phyloP scores from a whole-genome alignment of 1,140 invertebrate genomes.

The Mamestra configurata region DNA sequence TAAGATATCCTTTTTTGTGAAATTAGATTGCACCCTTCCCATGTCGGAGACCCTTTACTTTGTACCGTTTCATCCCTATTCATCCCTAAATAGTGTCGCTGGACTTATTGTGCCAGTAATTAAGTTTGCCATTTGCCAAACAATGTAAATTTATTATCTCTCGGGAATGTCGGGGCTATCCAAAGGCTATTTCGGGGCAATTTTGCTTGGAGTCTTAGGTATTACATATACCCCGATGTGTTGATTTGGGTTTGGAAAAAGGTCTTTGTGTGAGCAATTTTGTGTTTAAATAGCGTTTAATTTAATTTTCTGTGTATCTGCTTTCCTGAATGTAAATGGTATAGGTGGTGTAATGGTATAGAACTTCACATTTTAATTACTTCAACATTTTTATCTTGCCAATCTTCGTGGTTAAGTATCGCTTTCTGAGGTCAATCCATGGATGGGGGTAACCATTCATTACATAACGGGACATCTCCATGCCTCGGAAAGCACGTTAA shows the following conservation, averaged over 20 bases:
- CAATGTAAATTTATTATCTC: slow-evolving; percentile 45
- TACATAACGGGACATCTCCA: too few species aligned
- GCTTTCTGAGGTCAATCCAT: too few species aligned
- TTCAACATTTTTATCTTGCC: too few species aligned
- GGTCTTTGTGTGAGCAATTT: neutral
- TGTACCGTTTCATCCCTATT: slow-evolving; percentile 65
- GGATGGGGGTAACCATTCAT: too few species aligned
- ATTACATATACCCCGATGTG: slow-evolving; percentile 17
- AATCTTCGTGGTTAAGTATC: too few species aligned
- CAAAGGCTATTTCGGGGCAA: neutral
- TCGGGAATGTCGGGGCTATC: slow-evolving; percentile 4
- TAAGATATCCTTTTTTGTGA: slow-evolving; percentile 78
- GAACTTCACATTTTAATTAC: too few species aligned
- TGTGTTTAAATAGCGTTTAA: slow-evolving; percentile 3
- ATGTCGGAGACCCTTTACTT: slow-evolving; percentile 68
- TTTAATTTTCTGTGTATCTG: neutral
- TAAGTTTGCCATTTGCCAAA: slow-evolving; percentile 56
- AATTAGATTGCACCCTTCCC: slow-evolving; percentile 82
- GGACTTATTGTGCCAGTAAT: slow-evolving; percentile 72
- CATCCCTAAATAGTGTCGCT: slow-evolving; percentile 67
- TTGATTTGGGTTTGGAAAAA: slow-evolving; percentile 42
- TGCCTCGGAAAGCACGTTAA: too few species aligned
- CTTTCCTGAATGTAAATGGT: neutral
- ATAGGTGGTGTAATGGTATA: too few species aligned
- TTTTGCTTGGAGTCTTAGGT: slow-evolving; percentile 12